Base-by-base conservation (phyloP, 2,888 invertebrate species). In the Aphidius colemani region DNA sequence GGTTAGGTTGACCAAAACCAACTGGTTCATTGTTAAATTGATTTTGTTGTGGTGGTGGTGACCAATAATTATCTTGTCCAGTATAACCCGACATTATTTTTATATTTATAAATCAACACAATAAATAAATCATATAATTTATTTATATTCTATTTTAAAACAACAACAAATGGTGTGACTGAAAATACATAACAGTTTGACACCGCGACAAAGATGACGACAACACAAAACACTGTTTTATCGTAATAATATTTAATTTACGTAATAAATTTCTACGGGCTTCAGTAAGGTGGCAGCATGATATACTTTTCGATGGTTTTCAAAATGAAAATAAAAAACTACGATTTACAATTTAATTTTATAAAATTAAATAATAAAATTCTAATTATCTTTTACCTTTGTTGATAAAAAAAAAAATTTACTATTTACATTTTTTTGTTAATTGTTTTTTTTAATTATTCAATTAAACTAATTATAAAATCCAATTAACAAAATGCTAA, bases 21-120 rank as follows among this genome's bases (percentile, higher is more conserved):
- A 84, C 76, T 51, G 83, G 74, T 66, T 86, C 86, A 67, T 85
- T 86, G 61, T 86, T 84, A 70, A 85, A 87, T 61, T 76, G 75
- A 7, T 70, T 71, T 61, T 77, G 13, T 18, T 30, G 77, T 6
- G 74, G 67, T 10, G 72, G 71, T 41, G 74, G 77, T 0, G 66
- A 63, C 80, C 81, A 81, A 57, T 79, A 78, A 73, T 74, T 76
- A 6, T 81, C 76, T 66, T 77, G 75, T 43, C 72, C 69, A 7
- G 75, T 64, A 53, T 78, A 80, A 9, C 76, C 76, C 53, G 81
- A 75, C 81, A 81, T 81, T 49, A 58, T 66, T 50, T 57, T 51
- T 44, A 53, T 10, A 41, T 51, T 40, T 30, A 44, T 45, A 40
- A 57, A 30, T 53, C 59, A 39, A 30, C 3, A 5, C 0, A 30